Conservation (phyloP, 2,888 invertebrate genomes). For the Micoletzkya japonica region DNA sequence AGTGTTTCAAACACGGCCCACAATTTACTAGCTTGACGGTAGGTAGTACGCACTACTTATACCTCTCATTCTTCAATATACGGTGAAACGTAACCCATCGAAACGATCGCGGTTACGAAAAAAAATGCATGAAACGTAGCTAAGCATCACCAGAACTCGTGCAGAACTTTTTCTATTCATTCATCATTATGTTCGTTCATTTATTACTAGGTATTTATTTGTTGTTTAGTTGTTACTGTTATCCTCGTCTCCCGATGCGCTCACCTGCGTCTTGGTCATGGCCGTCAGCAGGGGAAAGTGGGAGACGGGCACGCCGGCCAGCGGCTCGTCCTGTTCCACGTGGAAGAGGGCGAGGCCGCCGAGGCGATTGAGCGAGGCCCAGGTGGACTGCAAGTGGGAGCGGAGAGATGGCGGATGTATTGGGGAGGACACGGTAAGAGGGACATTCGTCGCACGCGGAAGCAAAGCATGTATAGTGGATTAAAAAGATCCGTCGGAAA, state of each 20-base stretch:
- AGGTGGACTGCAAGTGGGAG: slow-evolving; percentile 39
- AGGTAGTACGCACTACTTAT: no score
- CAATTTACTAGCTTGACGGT: no score
- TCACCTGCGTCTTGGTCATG: slow-evolving; percentile 40
- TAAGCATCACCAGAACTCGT: no score
- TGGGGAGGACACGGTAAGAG: neutral
- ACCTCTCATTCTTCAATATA: no score
- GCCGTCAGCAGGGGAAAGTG: slow-evolving; percentile 36
- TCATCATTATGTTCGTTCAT: neutral
- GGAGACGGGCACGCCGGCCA: slow-evolving; percentile 41
- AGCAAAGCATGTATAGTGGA: no score
- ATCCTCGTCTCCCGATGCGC: neutral
- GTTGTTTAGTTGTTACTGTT: neutral
- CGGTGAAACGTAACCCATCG: no score
- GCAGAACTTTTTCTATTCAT: no score
- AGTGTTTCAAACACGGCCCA: no score
- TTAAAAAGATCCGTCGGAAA: no score
- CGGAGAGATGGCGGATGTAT: neutral
- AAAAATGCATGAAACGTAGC: no score
- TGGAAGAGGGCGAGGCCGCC: slow-evolving; percentile 46
- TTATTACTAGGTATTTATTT: neutral
- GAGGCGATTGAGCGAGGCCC: slow-evolving; percentile 43
- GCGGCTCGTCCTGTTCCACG: slow-evolving; percentile 43
- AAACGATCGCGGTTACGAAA: no score
- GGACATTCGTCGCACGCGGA: neutral